Conservation (phyloP, 2,888 invertebrate genomes). For the Stenodema calcarata region DNA sequence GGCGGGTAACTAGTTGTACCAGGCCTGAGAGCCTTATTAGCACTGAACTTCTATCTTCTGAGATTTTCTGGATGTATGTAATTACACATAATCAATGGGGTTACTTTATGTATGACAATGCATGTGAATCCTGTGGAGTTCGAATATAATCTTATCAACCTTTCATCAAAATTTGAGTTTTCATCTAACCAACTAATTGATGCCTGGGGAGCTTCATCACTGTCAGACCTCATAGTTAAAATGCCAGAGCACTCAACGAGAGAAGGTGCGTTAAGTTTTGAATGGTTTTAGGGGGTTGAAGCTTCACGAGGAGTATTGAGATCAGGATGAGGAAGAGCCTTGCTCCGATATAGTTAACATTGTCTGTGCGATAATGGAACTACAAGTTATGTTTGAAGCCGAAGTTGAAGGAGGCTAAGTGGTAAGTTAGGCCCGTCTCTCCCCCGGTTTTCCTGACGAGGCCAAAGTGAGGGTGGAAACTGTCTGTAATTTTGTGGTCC, state of each 20-base stretch:
- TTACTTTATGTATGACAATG: too few relatives aligned
- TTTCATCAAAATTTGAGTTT: background rate
- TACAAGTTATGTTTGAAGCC: slow-evolving; percentile 35
- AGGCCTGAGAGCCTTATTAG: too few relatives aligned
- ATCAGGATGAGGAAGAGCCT: background rate
- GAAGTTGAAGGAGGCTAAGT: slow-evolving; percentile 36
- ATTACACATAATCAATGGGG: too few relatives aligned
- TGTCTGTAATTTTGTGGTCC: slow-evolving; percentile 38
- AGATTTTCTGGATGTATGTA: too few relatives aligned
- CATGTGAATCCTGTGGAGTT: too few relatives aligned
- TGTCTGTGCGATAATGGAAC: slow-evolving; percentile 27
- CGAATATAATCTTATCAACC: too few relatives aligned
- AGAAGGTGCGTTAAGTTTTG: background rate
- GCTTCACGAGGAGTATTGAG: background rate
- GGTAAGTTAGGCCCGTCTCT: slow-evolving; percentile 34
- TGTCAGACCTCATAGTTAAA: background rate
- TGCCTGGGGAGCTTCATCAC: background rate
- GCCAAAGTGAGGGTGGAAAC: slow-evolving; percentile 3
- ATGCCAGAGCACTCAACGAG: background rate
- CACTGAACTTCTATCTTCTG: too few relatives aligned
- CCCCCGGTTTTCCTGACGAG: background rate
- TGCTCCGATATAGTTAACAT: slow-evolving; percentile 33
- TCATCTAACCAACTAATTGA: background rate
- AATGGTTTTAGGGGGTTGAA: slow-evolving; percentile 32
- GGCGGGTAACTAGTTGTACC: too few relatives aligned